phyloP scores from a whole-genome alignment of 2,888 invertebrate species.

The Mimachlamys varia region DNA sequence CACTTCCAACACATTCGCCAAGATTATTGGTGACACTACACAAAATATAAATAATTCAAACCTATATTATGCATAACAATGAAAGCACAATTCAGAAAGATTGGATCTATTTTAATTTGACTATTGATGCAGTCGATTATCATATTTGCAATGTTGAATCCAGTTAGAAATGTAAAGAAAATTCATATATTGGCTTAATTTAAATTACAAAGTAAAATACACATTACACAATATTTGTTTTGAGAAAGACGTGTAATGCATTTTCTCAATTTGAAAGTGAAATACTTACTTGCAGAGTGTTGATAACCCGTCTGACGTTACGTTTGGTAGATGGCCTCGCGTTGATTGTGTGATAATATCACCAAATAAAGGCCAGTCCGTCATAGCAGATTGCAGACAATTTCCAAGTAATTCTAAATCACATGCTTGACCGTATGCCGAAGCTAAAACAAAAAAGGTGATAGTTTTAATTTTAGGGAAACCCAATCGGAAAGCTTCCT shows the following conservation, averaged over 20 bases:
- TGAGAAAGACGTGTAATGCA: too few species aligned
- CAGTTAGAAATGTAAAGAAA: too few species aligned
- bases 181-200: too few species aligned
- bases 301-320: not conserved
- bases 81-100: too few species aligned
- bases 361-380: not conserved
- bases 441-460: not conserved
- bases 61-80: not conserved
- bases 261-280: too few species aligned
- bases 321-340: not conserved
- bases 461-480: too few species aligned
- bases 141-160: too few species aligned
- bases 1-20: not conserved
- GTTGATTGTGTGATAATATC: not conserved
- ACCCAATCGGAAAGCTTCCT: too few species aligned
- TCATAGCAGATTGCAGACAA: not conserved
- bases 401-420: not conserved
- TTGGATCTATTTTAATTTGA: too few species aligned
- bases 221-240: too few species aligned
- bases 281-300: not conserved
- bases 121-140: too few species aligned
- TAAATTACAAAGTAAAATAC: too few species aligned
- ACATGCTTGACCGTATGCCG: not conserved
- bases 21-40: not conserved
- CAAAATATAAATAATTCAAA: not conserved